phyloP scores from a whole-genome alignment of 2,113 vertebrate species.

The Blennius ocellaris region DNA sequence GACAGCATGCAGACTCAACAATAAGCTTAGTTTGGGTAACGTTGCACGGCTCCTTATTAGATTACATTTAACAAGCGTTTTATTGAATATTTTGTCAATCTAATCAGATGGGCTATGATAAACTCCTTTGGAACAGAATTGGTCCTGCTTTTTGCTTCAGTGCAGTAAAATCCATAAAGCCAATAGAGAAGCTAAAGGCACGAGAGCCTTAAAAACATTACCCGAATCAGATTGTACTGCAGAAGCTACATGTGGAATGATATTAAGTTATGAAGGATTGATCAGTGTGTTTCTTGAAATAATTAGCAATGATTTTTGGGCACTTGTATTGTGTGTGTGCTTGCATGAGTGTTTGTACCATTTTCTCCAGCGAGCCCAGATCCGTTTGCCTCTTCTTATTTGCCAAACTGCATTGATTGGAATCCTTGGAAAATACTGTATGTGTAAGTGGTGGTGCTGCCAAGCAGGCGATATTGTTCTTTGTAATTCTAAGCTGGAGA shows the following conservation, averaged over 20 bases:
- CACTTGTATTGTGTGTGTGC: constrained; percentile 47
- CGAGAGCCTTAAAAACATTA: constrained; percentile 91
- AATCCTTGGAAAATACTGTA: background rate
- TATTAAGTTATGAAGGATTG: constrained; percentile 93
- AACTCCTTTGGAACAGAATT: constrained; percentile 79
- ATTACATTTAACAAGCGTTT: constrained; percentile 73
- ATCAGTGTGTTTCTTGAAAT: constrained; percentile 94
- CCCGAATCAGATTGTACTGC: constrained; percentile 90
- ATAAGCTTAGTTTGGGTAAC: constrained; percentile 52
- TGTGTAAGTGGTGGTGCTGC: background rate
- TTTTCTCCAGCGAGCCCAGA: constrained; percentile 32
- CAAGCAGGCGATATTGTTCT: constrained; percentile 4
- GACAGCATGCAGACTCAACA: constrained; percentile 48
- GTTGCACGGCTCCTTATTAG: constrained; percentile 66
- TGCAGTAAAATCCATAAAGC: constrained; percentile 88
- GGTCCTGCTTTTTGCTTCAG: constrained; percentile 84
- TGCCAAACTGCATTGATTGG: constrained; percentile 15
- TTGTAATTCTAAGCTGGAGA: constrained; percentile 13
- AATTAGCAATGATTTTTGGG: constrained; percentile 95
- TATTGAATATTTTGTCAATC: constrained; percentile 78
- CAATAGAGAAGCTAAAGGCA: constrained; percentile 87
- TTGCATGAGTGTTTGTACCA: constrained; percentile 31
- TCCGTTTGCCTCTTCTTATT: constrained; percentile 51
- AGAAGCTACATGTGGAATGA: constrained; percentile 88
- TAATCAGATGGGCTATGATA: constrained; percentile 78